Conservation (phyloP, 2,797 vertebrate genomes). For the Phrynocephalus guinanensis region DNA sequence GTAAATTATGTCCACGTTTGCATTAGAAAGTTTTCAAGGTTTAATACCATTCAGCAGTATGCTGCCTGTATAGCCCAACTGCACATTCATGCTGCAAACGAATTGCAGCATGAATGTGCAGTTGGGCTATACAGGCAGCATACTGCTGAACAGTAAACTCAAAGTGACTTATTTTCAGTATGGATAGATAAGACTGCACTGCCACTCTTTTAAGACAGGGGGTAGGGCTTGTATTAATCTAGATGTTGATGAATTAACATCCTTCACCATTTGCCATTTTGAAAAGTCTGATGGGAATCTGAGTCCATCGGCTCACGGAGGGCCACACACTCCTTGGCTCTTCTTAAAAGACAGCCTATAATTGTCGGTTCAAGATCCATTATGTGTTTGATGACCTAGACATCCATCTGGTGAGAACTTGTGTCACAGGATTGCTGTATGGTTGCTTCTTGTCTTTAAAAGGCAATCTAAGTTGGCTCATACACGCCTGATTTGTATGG, state of each 20-base stretch:
- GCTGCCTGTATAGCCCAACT: not conserved
- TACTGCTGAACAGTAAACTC: not conserved
- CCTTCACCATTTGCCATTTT: not conserved
- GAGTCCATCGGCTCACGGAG: not conserved
- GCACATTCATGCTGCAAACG: not conserved
- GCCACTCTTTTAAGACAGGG: not conserved
- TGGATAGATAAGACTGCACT: not conserved
- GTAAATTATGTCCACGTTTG: not conserved
- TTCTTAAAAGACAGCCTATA: not conserved
- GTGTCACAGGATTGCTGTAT: not conserved
- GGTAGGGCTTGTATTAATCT: not conserved
- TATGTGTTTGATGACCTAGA: not conserved
- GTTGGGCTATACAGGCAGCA: not conserved
- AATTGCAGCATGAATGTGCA: not conserved
- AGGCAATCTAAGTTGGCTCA: not conserved
- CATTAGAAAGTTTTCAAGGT: not conserved
- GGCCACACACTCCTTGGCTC: no score
- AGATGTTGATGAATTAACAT: not conserved
- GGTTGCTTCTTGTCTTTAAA: not conserved
- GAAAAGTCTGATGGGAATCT: not conserved
- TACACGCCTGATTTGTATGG: slow-evolving; percentile 1
- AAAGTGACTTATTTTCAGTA: not conserved
- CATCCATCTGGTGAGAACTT: not conserved
- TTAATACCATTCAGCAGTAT: not conserved
- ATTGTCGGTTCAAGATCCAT: not conserved